These are phyloP conservation scores for Aplocera efformata DNA, from an alignment of 2,888 invertebrate genomes.

Conservation along the genomic window DNA sequence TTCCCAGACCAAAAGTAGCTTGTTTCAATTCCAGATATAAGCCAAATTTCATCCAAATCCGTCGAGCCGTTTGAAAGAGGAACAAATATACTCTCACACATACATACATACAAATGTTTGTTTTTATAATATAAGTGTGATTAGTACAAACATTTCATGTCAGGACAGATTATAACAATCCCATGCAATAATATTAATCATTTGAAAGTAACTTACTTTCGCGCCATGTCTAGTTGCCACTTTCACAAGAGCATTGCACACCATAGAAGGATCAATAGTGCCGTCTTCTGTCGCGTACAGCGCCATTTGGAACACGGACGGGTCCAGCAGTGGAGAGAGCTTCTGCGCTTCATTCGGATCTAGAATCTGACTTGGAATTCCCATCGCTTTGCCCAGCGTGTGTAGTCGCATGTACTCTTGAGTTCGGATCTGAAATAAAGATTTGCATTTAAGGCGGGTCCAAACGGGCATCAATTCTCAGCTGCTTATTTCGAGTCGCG, in stretches of 20 bases:
- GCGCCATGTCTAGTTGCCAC: constrained; percentile 86
- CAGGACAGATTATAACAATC: too few relatives aligned
- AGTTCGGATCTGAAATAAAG: constrained; percentile 82
- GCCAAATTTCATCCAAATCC: too few relatives aligned
- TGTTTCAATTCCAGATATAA: too few relatives aligned
- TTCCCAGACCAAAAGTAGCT: too few relatives aligned
- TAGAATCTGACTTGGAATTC: constrained; percentile 87
- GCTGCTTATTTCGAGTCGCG: too few relatives aligned
- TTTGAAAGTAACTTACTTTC: constrained; percentile 76
- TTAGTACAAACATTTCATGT: too few relatives aligned
- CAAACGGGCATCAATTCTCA: too few relatives aligned
- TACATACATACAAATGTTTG: too few relatives aligned
- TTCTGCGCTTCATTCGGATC: constrained; percentile 87
- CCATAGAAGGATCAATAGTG: constrained; percentile 90
- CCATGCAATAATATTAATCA: too few relatives aligned
- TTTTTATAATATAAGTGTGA: too few relatives aligned
- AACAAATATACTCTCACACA: too few relatives aligned
- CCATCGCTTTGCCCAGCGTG: constrained; percentile 89
- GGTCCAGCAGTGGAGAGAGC: constrained; percentile 88
- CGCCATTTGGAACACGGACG: constrained; percentile 86
- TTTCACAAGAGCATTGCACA: constrained; percentile 86
- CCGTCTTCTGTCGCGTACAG: constrained; percentile 91
- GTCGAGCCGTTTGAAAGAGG: too few relatives aligned
- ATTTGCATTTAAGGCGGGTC: background rate
- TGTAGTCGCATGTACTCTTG: constrained; percentile 91